Percentiles rank a stretch among this genome's conserved stretches.
phyloP scores from a whole-genome alignment of 2,888 invertebrate genomes.

The Oeneis ivallda region DNA sequence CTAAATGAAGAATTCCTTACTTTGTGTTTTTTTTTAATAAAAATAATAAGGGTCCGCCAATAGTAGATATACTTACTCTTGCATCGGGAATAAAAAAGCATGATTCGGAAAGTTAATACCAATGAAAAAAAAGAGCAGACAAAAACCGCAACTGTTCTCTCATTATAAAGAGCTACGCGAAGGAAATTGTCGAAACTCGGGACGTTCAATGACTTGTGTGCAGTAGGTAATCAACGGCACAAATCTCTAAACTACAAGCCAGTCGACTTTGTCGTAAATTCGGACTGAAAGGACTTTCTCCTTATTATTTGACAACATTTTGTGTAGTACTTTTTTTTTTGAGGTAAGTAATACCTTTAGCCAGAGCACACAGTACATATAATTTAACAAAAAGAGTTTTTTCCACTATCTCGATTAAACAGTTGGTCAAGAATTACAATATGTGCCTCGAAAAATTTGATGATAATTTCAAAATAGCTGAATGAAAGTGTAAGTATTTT shows the following conservation, averaged over 20 bases:
- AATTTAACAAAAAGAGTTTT: neutral
- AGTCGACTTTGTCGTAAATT: neutral
- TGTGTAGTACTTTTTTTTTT: too few relatives aligned
- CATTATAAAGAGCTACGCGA: too few relatives aligned
- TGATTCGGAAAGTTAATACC: too few relatives aligned
- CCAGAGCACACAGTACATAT: conserved; percentile 2
- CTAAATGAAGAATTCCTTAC: too few relatives aligned
- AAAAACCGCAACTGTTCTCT: too few relatives aligned
- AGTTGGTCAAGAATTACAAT: neutral
- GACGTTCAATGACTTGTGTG: conserved; percentile 7
- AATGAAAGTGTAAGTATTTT: conserved; percentile 1
- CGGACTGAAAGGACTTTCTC: conserved; percentile 12
- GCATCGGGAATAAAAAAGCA: too few relatives aligned
- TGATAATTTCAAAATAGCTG: neutral
- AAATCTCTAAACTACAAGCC: conserved; percentile 7
- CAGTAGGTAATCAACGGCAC: conserved; percentile 2
- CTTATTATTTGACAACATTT: conserved; percentile 11
- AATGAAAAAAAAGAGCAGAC: too few relatives aligned
- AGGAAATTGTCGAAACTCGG: neutral
- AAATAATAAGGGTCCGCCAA: too few relatives aligned
- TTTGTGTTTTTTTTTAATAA: too few relatives aligned
- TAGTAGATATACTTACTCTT: too few relatives aligned
- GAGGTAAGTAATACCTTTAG: too few relatives aligned
- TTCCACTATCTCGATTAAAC: neutral
- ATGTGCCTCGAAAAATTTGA: neutral